Evolutionary conservation across 2,797 vertebrate genomes (phyloP).

Genomic region (Capromys pilorides): DNA sequence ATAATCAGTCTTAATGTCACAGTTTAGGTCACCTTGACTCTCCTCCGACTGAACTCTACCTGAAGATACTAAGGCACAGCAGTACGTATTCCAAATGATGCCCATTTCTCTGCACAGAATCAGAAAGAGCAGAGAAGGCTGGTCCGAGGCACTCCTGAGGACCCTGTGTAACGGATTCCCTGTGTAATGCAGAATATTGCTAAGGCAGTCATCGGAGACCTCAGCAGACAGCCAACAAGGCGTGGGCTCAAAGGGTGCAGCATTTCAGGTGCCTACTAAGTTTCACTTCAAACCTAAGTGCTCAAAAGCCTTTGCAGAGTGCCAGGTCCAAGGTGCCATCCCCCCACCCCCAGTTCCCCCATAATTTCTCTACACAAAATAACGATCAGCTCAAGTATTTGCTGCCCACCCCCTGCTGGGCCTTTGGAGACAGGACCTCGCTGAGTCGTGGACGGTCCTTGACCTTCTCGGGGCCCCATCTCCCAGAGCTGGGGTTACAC

Average conservation of each 20-base stretch:
- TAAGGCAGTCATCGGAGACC: background rate
- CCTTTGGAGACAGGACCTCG: background rate
- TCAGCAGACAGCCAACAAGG: background rate
- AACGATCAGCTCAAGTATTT: background rate
- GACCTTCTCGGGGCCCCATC: background rate
- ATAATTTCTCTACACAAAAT: background rate
- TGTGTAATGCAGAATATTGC: background rate
- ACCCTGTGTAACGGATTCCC: background rate
- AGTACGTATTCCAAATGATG: background rate
- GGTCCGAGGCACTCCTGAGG: background rate
- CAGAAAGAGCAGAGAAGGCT: background rate
- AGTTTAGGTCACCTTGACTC: background rate
- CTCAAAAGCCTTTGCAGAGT: background rate
- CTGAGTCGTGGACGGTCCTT: background rate
- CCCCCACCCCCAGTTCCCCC: background rate
- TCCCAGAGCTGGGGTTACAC: background rate
- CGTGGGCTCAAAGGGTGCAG: background rate
- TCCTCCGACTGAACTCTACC: background rate
- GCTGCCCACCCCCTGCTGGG: no score
- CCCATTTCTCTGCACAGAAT: background rate
- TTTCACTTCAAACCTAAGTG: background rate
- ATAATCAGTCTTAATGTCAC: constrained; percentile 34
- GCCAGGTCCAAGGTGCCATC: background rate
- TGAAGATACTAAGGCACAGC: background rate
- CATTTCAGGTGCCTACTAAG: background rate